Evolutionary conservation across 2,888 invertebrate genomes (phyloP), one percentile per base, ranked within the genome.

Genomic region (Tenthredo scrophulariae): DNA sequence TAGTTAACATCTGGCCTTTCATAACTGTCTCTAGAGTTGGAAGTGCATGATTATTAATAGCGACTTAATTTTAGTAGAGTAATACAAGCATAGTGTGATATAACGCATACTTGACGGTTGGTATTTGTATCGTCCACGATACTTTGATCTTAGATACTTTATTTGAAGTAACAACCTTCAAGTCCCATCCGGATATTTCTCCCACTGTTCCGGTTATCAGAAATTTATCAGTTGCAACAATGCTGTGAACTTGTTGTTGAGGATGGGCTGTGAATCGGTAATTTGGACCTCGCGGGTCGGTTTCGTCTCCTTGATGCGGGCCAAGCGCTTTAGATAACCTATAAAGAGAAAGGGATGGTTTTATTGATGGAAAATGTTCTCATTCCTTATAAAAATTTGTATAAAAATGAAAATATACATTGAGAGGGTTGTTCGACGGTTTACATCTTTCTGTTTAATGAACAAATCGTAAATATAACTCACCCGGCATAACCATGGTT

Each of bases 1-100:
- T 95, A 95, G 92, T 98, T 98, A 0, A 97, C 95, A 93, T 98
- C 98, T 58, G 96, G 95, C 88, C 96, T 96, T 88, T 97, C 97
- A 86, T 97, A 95, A 9, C 95, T 95, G 85, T 96, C 96, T 84
- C 95, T 95, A 87, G 9, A 91, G 88, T 84, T 58, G 80, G 33
- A 33, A 54, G n/a, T 6, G 10, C 9, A 46, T 18, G 15, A 77
- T 10, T n/a, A 29, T 77, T 33, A 54, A 18, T 18, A 33, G 54
- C 15, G 1, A 62, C 6, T 7, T 15, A 58, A 58, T n/a, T 88
- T 50, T n/a, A 46, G 43, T n/a, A n/a, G 18, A 13, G 7, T 13
- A 33, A 62, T 46, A 22, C 18, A 54, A 50, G n/a, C 87, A 22
- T 89, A 88, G 50, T 65, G 22, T 15, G 33, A 50, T 7, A 65